phyloP scores from a whole-genome alignment of 1,140 invertebrate species.

The Dendroctonus valens region DNA sequence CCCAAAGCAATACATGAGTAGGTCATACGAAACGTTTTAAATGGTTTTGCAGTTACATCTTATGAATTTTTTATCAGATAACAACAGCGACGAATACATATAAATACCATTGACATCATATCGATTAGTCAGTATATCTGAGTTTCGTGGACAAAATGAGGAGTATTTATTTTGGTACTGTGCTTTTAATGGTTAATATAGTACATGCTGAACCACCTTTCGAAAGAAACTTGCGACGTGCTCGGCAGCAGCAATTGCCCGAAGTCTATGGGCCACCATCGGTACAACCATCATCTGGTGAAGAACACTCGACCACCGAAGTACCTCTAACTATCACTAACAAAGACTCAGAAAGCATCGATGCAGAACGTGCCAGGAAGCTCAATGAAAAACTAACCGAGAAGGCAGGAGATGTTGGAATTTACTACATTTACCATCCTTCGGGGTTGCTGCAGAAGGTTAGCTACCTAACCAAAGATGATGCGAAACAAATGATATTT shows the following conservation, averaged over 20 bases:
- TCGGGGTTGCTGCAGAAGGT: conserved; percentile 56
- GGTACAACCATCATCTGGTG: conserved; percentile 22
- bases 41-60: too few relatives aligned
- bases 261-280: conserved; percentile 34
- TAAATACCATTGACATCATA: too few relatives aligned
- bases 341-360: conserved; percentile 24
- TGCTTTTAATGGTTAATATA: too few relatives aligned
- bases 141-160: too few relatives aligned
- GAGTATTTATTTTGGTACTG: too few relatives aligned
- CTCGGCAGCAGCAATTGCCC: conserved; percentile 3
- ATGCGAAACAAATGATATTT: conserved; percentile 56
- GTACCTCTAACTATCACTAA: conserved; percentile 31
- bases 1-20: too few relatives aligned
- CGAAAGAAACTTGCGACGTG: too few relatives aligned
- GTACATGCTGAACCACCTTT: too few relatives aligned
- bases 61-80: too few relatives aligned
- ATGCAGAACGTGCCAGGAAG: conserved; percentile 33
- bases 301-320: conserved; percentile 12
- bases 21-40: too few relatives aligned
- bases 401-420: conserved; percentile 42
- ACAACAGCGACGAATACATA: too few relatives aligned
- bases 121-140: too few relatives aligned
- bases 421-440: conserved; percentile 58
- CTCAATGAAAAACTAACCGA: conserved; percentile 16
- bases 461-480: conserved; percentile 53